Conservation (phyloP, 2,888 invertebrate genomes). For the Spialia ferax region DNA sequence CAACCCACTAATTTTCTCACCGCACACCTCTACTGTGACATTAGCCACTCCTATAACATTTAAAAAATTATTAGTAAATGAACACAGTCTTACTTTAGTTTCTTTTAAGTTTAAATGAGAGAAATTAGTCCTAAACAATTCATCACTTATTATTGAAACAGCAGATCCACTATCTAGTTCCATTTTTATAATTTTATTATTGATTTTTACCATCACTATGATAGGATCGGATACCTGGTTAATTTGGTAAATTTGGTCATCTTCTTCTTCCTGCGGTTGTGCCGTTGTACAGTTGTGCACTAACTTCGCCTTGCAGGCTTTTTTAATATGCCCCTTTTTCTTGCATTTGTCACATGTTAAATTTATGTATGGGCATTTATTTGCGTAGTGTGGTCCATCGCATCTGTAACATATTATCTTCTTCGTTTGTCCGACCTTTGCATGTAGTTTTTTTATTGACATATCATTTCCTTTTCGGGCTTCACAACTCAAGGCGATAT, state of each 20-base stretch:
- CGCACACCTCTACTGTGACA: no score
- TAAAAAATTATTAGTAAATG: no score
- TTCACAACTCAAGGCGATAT: neutral
- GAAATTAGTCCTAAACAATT: no score
- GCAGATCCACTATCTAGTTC: no score
- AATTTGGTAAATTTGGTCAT: neutral
- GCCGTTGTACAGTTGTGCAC: neutral
- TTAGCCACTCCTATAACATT: no score
- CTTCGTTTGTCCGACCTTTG: slow-evolving; percentile 2
- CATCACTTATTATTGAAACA: no score
- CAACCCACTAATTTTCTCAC: no score
- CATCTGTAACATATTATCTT: neutral
- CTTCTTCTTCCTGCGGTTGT: neutral
- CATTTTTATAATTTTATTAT: neutral
- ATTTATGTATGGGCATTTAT: neutral
- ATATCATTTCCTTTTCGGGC: neutral
- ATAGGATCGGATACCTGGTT: neutral
- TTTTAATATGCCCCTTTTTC: neutral
- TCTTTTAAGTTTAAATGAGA: no score
- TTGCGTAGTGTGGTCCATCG: neutral
- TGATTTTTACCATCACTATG: neutral
- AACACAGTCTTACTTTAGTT: no score
- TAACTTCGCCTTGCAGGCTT: neutral
- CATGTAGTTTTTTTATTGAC: neutral
- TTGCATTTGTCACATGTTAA: neutral